Base-by-base conservation (phyloP, 2,888 invertebrate species). In the Pocota personata region DNA sequence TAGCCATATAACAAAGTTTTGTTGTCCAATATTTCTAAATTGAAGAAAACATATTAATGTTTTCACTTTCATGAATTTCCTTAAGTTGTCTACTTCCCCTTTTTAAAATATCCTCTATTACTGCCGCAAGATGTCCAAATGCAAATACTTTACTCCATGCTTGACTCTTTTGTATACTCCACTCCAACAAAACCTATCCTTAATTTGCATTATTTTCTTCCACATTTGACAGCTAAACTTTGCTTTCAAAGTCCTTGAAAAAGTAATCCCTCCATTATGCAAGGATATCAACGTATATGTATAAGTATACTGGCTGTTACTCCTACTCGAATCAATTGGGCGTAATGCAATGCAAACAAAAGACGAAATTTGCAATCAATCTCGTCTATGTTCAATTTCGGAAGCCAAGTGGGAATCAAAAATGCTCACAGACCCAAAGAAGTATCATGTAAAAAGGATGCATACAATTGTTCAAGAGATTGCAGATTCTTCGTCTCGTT, bases 281-380 rank as follows among this genome's bases (percentile, higher is more conserved):
- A 32, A 32, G 8, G 16, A 55, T 12, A 32, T 50, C 8, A 5
- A 10, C 16, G 19, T 46, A 5, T 35, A 48, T 58, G 27, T 27
- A 19, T 30, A 30, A 27, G 60, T 52, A 57, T 8, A 4, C 24
- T 24, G 4, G 0, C 24, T 24, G 4, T 0, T 37, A 48, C n/a
- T 50, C 62, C 30, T 48, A 27, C 64, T 67, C 43, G 46, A 78
- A 60, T 72, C 66, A 58, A 72, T 72, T 78, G 78, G 55, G 58
- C 43, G 82, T 72, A 66, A 66, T 78, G 43, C 57, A 60, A 72
- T 69, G 62, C 69, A 84, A 75, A 69, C 55, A 83, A 62, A 73
- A 24, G 35, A 19, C 32, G 21, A n/a, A 35, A 35, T 19, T 67
- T 37, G 8, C 27, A 52, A 78, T 72, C 67, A 69, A 77, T 58